Evolutionary conservation across 1,140 invertebrate species (phyloP).

Genomic region (Hyles euphorbiae): DNA sequence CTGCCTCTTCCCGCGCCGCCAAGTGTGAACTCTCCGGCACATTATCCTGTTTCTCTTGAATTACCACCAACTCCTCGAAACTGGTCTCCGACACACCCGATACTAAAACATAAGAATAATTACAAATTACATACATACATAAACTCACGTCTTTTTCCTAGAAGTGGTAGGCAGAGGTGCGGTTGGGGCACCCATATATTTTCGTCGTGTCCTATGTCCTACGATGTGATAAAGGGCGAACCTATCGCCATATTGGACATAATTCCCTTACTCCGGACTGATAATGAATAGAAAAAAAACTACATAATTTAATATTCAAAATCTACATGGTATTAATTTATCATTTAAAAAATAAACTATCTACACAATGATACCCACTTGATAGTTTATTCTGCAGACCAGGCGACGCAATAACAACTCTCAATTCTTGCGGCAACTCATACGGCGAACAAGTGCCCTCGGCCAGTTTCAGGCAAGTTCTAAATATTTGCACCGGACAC

Average conservation of each 20-base stretch:
- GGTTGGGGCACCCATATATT: too few species aligned
- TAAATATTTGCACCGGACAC: conserved; percentile 57
- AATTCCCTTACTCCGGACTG: too few species aligned
- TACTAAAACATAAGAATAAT: conserved; percentile 28
- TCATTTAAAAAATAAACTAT: background rate
- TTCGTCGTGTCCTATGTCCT: too few species aligned
- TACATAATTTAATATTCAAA: background rate
- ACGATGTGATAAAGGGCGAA: too few species aligned
- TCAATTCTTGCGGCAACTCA: conserved; percentile 59
- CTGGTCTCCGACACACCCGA: conserved; percentile 62
- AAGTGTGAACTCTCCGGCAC: conserved; percentile 39
- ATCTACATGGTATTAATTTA: background rate
- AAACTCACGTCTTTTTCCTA: too few species aligned
- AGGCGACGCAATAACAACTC: conserved; percentile 59
- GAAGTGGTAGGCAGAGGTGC: too few species aligned
- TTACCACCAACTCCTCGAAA: conserved; percentile 69
- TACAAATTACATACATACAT: too few species aligned
- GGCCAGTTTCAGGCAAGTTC: conserved; percentile 58
- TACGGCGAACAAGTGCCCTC: conserved; percentile 61
- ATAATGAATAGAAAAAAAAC: background rate
- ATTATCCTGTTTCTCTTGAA: conserved; percentile 60
- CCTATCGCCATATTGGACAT: too few species aligned
- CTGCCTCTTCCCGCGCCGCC: conserved; percentile 58
- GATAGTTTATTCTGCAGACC: conserved; percentile 55
- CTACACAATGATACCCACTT: conserved; percentile 29